phyloP scores from a whole-genome alignment of 2,888 invertebrate species.

The Drosophila longiperda region DNA sequence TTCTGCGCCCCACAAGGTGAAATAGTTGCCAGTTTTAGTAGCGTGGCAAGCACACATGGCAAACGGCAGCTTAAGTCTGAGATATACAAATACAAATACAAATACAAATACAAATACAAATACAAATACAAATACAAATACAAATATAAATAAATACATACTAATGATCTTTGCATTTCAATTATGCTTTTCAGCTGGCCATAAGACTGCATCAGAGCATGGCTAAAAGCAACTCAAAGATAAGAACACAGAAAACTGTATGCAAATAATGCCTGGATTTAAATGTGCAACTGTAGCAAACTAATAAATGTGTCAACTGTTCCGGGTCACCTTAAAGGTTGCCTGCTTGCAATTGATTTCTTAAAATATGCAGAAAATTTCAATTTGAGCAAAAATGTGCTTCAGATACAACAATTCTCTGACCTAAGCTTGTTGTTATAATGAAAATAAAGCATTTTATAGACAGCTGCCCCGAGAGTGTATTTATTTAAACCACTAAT shows the following conservation, averaged over 20 bases:
- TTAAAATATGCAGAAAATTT: background rate
- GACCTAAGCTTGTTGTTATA: background rate
- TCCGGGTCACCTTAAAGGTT: slow-evolving; percentile 48
- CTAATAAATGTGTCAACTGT: slow-evolving; percentile 27
- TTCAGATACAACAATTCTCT: background rate
- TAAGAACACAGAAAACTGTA: slow-evolving; percentile 24
- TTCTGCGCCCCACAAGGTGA: slow-evolving; percentile 61
- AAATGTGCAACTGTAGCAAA: slow-evolving; percentile 42
- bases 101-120: background rate
- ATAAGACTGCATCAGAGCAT: slow-evolving; percentile 13
- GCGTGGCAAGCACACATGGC: slow-evolving; percentile 2
- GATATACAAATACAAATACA: background rate
- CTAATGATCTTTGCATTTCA: slow-evolving; percentile 32
- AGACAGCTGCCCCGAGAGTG: background rate
- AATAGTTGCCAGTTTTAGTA: slow-evolving; percentile 28
- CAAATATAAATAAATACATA: slow-evolving; percentile 15
- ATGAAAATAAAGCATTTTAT: background rate
- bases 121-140: background rate
- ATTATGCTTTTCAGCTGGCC: slow-evolving; percentile 34
- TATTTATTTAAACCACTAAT: background rate
- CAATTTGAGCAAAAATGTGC: background rate
- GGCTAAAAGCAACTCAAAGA: slow-evolving; percentile 17
- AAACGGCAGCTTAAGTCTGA: slow-evolving; percentile 10
- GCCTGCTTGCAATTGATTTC: slow-evolving; percentile 5
- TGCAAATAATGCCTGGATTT: slow-evolving; percentile 41